Conservation (phyloP, 2,888 invertebrate species). For the Craniophora ligustri region DNA sequence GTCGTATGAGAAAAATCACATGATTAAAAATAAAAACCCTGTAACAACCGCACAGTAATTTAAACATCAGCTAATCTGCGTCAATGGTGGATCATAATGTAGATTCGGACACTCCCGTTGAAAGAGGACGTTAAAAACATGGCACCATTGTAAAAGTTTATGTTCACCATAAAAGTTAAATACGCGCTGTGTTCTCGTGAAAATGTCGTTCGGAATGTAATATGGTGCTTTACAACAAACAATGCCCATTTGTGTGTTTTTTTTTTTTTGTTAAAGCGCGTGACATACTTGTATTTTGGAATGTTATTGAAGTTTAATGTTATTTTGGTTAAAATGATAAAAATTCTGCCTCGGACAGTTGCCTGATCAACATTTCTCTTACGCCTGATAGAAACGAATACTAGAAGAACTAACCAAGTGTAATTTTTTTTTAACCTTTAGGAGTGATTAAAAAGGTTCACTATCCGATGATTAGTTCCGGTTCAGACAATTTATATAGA, state of each 20-base stretch:
- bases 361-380: too few relatives aligned
- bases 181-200: slow-evolving; percentile 32
- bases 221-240: slow-evolving; percentile 25
- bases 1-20: slow-evolving; percentile 36
- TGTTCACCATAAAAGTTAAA: slow-evolving; percentile 53
- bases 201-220: slow-evolving; percentile 32
- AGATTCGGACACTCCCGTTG: slow-evolving; percentile 18
- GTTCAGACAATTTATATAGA: too few relatives aligned
- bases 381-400: too few relatives aligned
- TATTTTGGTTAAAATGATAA: not conserved
- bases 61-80: slow-evolving; percentile 12
- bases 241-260: slow-evolving; percentile 13
- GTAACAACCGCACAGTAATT: slow-evolving; percentile 10
- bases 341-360: not conserved
- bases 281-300: slow-evolving; percentile 9
- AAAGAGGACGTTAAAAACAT: slow-evolving; percentile 31
- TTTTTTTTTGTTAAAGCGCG: slow-evolving; percentile 13
- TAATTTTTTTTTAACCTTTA: too few relatives aligned
- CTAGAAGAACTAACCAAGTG: too few relatives aligned
- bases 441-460: too few relatives aligned
- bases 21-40: slow-evolving; percentile 29
- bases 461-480: too few relatives aligned
- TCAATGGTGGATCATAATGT: slow-evolving; percentile 2
- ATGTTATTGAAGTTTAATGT: not conserved
- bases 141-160: slow-evolving; percentile 49